Evolutionary conservation across 2,113 vertebrate genomes (phyloP), one percentile per base, ranked within the genome.

Genomic region (Pseudopodoces humilis): DNA sequence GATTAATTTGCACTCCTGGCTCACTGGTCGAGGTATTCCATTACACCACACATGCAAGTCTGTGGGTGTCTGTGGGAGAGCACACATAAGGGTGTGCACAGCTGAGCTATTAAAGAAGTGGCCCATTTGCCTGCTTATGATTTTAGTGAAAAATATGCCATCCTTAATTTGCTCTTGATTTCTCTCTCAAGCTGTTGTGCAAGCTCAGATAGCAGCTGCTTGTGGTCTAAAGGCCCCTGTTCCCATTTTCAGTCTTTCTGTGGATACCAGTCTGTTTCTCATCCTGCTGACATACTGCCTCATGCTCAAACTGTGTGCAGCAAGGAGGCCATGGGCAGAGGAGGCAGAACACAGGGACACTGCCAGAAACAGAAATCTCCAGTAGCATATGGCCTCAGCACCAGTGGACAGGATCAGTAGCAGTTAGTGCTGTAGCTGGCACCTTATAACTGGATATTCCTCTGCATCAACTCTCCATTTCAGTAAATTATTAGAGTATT

Each of bases 271-370:
- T 5, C 55, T 68, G 27, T 24, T 71, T 78, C 50, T 69, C 20
- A 19, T 67, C 62, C 63, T 85, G 53, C 75, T 85, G 63, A 55
- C 1, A 5, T 23, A 13, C 55, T 0, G 2, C 21, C 55, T 91
- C 1, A 1, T 10, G 3, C 17, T 43, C 12, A 63, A 33, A 23
- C 8, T 1, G 1, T 1, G 2, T 56, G 31, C 69, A 35, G 17
- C 2, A 8, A 70, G 37, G 31, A 68, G 17, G 52, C 41, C 9
- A 4, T 0, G 3, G 55, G 15, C 49, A 55, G 33, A 63, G 19
- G 10, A n/a, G 39, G 35, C 63, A 81, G 50, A 52, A 74, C 52
- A 31, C 0, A 5, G 41, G 11, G 33, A 69, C 1, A 1, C 31
- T 77, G 82, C 50, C 70, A 92, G 52, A 69, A 88, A 35, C 59